These are phyloP conservation scores for Elysia chlorotica DNA, from an alignment of 1,140 invertebrate genomes.

Conservation along the genomic window DNA sequence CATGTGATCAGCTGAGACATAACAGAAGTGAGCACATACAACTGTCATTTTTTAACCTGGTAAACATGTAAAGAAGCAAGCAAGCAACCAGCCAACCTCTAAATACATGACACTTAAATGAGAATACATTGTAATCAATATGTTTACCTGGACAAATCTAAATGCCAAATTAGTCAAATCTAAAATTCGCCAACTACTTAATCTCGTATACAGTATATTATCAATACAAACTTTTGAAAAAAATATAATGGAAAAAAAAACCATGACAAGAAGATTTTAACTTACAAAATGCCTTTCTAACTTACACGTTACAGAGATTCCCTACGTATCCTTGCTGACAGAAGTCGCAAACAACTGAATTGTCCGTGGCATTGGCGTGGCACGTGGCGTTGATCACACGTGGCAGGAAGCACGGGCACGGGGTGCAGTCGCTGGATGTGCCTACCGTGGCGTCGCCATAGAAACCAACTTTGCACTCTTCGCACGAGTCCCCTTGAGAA, in stretches of 20 bases:
- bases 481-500: conserved; percentile 86
- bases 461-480: conserved; percentile 86
- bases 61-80: no score
- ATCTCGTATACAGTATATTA: no score
- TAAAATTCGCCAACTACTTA: no score
- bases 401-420: conserved; percentile 80
- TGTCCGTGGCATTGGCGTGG: not conserved
- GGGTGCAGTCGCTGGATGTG: conserved; percentile 91
- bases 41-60: no score
- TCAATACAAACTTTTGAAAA: no score
- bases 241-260: not conserved
- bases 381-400: conserved; percentile 22
- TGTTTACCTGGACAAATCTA: no score
- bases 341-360: conserved; percentile 6
- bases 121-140: no score
- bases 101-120: no score
- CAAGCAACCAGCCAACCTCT: no score
- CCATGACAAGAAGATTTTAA: not conserved
- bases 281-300: not conserved
- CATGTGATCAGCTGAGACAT: no score
- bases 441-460: conserved; percentile 86
- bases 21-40: no score
- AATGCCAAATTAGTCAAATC: no score
- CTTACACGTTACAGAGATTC: conserved; percentile 80
- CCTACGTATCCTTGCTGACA: conserved; percentile 89